Conservation (phyloP, 2,113 vertebrate species). For the Sphaerodactylus townsendi region DNA sequence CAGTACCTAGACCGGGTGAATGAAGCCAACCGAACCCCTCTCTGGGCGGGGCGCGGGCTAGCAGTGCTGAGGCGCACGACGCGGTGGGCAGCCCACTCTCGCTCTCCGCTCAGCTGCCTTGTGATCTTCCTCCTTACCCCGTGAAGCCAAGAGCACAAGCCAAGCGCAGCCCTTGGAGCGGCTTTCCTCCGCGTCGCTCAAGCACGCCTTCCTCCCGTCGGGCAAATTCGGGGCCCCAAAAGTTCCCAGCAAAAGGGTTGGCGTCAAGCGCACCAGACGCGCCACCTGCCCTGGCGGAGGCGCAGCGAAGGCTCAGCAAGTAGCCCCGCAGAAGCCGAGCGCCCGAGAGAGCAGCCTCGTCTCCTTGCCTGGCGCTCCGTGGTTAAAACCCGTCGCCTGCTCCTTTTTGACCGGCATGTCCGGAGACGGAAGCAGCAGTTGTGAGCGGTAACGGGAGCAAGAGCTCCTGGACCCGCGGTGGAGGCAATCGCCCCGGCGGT, state of each 20-base stretch:
- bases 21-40: not conserved
- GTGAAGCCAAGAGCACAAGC: too few species aligned
- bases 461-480: not conserved
- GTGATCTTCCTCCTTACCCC: too few species aligned
- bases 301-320: not conserved
- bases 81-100: too few species aligned
- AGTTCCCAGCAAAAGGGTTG: not conserved
- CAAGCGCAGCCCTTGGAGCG: too few species aligned
- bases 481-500: not conserved
- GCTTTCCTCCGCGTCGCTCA: not conserved
- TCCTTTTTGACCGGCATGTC: not conserved
- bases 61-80: not conserved
- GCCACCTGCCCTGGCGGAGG: not conserved
- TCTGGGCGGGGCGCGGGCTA: not conserved
- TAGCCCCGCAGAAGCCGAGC: not conserved
- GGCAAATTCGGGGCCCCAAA: not conserved
- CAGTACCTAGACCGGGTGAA: not conserved
- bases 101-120: too few species aligned
- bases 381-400: not conserved
- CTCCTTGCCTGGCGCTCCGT: not conserved
- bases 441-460: too few species aligned
- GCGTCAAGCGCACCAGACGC: not conserved
- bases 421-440: not conserved
- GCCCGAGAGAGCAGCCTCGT: not conserved
- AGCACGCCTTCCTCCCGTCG: not conserved